These are phyloP conservation scores for Pammene aurita DNA, from an alignment of 2,888 invertebrate genomes.

Conservation along the genomic window DNA sequence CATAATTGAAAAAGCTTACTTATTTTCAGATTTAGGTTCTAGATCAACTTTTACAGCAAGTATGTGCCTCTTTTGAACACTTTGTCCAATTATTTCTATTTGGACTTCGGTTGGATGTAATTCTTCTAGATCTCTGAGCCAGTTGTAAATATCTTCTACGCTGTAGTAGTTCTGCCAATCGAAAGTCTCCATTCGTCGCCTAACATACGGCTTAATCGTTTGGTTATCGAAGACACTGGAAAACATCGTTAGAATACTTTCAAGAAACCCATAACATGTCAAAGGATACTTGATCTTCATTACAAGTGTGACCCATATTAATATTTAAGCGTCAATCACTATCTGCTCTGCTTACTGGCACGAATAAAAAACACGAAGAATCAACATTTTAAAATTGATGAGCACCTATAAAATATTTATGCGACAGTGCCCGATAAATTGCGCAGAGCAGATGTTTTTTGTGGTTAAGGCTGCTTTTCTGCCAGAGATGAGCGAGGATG, in stretches of 20 bases:
- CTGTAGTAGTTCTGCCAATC: constrained; percentile 79
- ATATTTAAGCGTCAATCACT: too few relatives aligned
- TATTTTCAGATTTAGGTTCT: too few relatives aligned
- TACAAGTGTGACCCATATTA: too few relatives aligned
- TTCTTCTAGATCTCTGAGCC: constrained; percentile 66
- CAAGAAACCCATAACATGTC: neutral
- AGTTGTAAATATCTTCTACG: constrained; percentile 76
- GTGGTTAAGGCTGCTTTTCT: too few relatives aligned
- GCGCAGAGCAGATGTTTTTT: too few relatives aligned
- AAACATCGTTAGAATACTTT: neutral
- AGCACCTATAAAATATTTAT: too few relatives aligned
- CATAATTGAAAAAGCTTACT: neutral
- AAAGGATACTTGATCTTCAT: too few relatives aligned
- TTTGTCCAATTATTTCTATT: constrained; percentile 53
- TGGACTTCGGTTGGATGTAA: constrained; percentile 63
- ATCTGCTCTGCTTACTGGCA: too few relatives aligned
- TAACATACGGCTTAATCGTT: constrained; percentile 34
- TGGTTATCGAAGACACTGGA: constrained; percentile 11
- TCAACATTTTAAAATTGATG: too few relatives aligned
- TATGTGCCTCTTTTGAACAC: constrained; percentile 56
- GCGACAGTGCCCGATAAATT: too few relatives aligned
- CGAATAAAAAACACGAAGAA: too few relatives aligned
- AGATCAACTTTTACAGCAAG: constrained; percentile 42
- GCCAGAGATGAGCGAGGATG: too few relatives aligned
- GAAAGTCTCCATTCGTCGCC: constrained; percentile 35